These are phyloP conservation scores for Patagioenas fasciata DNA, from an alignment of 2,113 vertebrate genomes.

Conservation along the genomic window DNA sequence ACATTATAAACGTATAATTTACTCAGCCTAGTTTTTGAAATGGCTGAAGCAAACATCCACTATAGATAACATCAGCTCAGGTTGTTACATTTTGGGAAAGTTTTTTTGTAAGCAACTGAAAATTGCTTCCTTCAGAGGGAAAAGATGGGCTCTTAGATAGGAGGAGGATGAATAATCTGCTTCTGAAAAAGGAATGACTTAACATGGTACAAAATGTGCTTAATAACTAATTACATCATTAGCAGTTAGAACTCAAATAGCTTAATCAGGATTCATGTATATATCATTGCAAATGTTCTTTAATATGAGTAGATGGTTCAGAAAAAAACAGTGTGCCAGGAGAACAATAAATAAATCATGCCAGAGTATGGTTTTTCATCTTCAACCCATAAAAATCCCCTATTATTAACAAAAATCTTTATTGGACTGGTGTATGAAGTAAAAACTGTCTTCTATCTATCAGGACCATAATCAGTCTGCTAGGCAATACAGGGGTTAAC, in stretches of 20 bases:
- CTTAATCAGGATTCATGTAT: neutral
- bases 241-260: neutral
- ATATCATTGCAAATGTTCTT: neutral
- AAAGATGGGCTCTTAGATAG: neutral
- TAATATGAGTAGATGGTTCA: neutral
- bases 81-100: neutral
- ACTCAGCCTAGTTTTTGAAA: neutral
- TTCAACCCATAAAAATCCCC: neutral
- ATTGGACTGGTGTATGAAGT: neutral
- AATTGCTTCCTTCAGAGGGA: neutral
- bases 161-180: neutral
- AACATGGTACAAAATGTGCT: neutral
- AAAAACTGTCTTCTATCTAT: neutral
- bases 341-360: neutral
- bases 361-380: neutral
- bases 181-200: neutral
- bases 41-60: neutral
- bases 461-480: neutral
- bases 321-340: neutral
- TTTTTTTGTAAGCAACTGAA: neutral
- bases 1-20: neutral
- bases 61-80: neutral
- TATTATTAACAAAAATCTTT: neutral
- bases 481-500: neutral
- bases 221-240: conserved; percentile 4